Evolutionary conservation across 2,113 vertebrate genomes (phyloP).

Genomic region (Lutjanus erythropterus): DNA sequence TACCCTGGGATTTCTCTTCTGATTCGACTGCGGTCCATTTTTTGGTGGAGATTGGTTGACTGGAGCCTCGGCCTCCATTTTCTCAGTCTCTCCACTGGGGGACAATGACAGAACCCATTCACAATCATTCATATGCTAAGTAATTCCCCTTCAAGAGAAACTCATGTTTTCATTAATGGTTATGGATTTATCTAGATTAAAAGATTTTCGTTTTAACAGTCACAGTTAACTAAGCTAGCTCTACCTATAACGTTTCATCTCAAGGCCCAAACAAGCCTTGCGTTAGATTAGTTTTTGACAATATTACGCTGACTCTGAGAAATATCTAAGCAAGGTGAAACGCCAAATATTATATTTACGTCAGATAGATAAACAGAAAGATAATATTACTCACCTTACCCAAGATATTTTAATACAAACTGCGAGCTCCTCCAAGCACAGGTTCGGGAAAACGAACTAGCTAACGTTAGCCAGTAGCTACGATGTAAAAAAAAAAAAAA

Average conservation of each 20-base stretch:
- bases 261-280: conserved; percentile 17
- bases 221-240: too few relatives aligned
- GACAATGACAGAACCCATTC: background rate
- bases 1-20: conserved; percentile 70
- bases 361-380: background rate
- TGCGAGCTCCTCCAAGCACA: background rate
- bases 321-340: background rate
- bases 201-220: background rate
- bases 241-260: background rate
- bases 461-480: accelerated
- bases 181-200: too few relatives aligned
- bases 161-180: background rate
- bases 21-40: conserved; percentile 30
- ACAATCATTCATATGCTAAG: background rate
- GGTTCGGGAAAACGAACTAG: background rate
- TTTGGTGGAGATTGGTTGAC: conserved; percentile 2
- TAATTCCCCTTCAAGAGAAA: background rate
- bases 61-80: conserved; percentile 34
- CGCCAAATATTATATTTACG: accelerated
- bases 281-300: background rate
- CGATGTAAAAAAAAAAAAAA: too few relatives aligned
- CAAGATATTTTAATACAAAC: background rate
- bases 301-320: background rate
- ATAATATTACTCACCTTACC: background rate
- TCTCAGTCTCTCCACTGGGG: background rate